A percentile compares a stretch with the other conserved stretches of the same genome.
Conservation (phyloP, 1,140 invertebrate genomes). For the Brachionus rubens region DNA sequence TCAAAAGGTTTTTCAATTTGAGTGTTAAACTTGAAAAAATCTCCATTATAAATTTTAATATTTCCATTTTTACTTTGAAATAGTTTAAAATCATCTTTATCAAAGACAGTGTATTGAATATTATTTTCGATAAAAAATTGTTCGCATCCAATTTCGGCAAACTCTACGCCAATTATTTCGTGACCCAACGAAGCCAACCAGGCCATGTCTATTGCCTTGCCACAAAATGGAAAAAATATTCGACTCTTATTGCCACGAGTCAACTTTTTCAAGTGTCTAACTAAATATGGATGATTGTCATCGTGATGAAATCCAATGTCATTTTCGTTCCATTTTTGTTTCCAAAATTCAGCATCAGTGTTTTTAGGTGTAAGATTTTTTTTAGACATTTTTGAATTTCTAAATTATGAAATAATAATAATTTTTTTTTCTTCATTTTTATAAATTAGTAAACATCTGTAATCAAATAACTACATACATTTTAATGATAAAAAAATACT, state of each 20-base stretch:
- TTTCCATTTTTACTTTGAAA: constrained; percentile 4
- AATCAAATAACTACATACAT: no score
- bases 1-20: constrained; percentile 20
- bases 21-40: constrained; percentile 41
- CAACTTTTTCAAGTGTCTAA: neutral
- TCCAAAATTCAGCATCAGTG: constrained; percentile 3
- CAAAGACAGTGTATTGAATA: neutral
- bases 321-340: neutral
- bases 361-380: neutral
- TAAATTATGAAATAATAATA: no score
- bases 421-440: no score
- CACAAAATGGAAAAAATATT: constrained; percentile 3
- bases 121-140: constrained; percentile 39
- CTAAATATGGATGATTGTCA: neutral
- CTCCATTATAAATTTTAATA: constrained; percentile 25
- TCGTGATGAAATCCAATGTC: constrained; percentile 19
- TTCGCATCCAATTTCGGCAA: neutral
- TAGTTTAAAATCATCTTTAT: neutral
- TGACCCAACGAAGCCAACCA: constrained; percentile 32
- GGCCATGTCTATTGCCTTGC: constrained; percentile 21
- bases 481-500: no score
- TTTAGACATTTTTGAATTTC: neutral
- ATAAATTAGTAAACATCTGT: no score
- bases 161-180: neutral
- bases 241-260: neutral